phyloP scores from a whole-genome alignment of 2,888 invertebrate genomes.

The Noctua fimbriata region DNA sequence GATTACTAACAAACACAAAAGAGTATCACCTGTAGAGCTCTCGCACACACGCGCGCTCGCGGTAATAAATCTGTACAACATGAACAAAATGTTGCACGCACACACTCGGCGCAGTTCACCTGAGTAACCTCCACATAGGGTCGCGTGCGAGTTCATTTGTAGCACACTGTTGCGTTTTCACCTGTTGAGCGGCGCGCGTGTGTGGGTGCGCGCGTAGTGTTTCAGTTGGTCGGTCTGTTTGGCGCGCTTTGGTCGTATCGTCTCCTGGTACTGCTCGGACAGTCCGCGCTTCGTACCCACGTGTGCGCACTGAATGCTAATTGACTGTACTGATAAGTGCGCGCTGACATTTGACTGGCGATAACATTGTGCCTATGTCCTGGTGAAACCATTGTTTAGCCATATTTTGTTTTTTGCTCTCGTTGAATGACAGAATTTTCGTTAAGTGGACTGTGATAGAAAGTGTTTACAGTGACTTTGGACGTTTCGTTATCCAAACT shows the following conservation, averaged over 20 bases:
- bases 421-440: conserved; percentile 66
- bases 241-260: conserved; percentile 87
- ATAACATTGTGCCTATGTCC: conserved; percentile 78
- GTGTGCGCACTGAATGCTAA: conserved; percentile 82
- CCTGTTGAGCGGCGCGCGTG: conserved; percentile 84
- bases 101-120: conserved; percentile 79
- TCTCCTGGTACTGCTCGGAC: conserved; percentile 56
- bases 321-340: conserved; percentile 83
- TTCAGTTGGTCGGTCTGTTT: conserved; percentile 87
- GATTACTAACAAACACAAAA: conserved; percentile 77
- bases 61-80: conserved; percentile 86
- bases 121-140: conserved; percentile 87
- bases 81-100: conserved; percentile 87
- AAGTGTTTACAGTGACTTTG: conserved; percentile 82
- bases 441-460: conserved; percentile 81
- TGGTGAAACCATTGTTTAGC: conserved; percentile 69
- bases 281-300: conserved; percentile 76
- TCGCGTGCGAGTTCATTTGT: conserved; percentile 83
- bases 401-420: conserved; percentile 63
- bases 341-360: conserved; percentile 81
- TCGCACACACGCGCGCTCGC: conserved; percentile 73
- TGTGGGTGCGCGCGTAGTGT: conserved; percentile 83
- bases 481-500: conserved; percentile 84
- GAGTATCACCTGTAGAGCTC: conserved; percentile 80
- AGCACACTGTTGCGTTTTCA: conserved; percentile 88